Evolutionary conservation across 2,797 vertebrate genomes (phyloP).

Genomic region (Falco naumanni): DNA sequence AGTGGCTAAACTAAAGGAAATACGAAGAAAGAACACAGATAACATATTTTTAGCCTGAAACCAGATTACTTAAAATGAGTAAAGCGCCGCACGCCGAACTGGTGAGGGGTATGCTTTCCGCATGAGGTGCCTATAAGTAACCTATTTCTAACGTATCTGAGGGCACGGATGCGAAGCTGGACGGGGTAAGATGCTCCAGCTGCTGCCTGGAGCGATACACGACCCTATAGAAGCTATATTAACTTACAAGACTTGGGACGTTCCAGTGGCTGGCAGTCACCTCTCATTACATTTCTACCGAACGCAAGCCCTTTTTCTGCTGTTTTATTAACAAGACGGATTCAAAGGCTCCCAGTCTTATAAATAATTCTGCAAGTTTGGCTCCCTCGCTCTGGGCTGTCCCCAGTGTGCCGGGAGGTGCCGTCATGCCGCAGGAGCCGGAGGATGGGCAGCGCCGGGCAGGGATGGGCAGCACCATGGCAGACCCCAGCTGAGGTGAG

Average conservation of each 20-base stretch:
- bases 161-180: background rate
- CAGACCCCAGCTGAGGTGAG: background rate
- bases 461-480: background rate
- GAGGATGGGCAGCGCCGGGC: background rate
- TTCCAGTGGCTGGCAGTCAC: background rate
- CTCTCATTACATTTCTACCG: background rate
- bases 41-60: background rate
- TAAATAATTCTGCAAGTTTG: background rate
- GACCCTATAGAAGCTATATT: fast-evolving
- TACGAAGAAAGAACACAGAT: background rate
- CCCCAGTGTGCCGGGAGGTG: background rate
- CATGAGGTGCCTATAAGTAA: background rate
- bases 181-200: background rate
- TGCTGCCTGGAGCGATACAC: background rate
- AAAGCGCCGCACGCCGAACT: fast-evolving
- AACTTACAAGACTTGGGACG: fast-evolving
- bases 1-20: conserved; percentile 15
- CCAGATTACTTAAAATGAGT: background rate
- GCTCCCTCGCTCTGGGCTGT: background rate
- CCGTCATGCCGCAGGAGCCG: background rate
- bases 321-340: background rate
- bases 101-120: fast-evolving
- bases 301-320: background rate
- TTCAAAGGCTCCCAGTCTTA: background rate
- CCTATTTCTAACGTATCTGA: fast-evolving